Conservation (phyloP, 1,140 invertebrate genomes). For the Drosophila leontia region DNA sequence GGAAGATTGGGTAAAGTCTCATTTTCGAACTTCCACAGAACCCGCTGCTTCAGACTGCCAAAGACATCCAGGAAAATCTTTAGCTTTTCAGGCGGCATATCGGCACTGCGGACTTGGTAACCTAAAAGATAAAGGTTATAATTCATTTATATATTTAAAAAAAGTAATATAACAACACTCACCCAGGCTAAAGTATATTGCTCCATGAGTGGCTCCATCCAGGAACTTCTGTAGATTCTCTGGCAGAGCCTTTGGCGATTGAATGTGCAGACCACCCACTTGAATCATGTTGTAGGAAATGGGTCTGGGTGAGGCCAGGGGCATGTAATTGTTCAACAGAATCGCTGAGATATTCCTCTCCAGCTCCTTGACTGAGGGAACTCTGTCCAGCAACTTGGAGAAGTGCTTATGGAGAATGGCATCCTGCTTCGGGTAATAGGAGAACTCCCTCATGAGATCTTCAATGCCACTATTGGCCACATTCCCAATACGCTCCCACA, state of each 20-base stretch:
- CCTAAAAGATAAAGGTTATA: neutral
- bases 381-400: slow-evolving; percentile 29
- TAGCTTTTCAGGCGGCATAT: slow-evolving; percentile 85
- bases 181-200: slow-evolving; percentile 87
- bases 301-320: slow-evolving; percentile 84
- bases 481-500: slow-evolving; percentile 81
- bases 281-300: slow-evolving; percentile 85
- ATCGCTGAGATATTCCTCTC: slow-evolving; percentile 86
- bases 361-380: slow-evolving; percentile 85
- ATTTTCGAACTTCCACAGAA: slow-evolving; percentile 88
- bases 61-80: slow-evolving; percentile 86
- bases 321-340: slow-evolving; percentile 85
- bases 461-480: slow-evolving; percentile 40
- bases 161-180: neutral
- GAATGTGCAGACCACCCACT: slow-evolving; percentile 86
- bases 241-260: slow-evolving; percentile 76
- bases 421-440: slow-evolving; percentile 70
- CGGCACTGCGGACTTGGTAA: slow-evolving; percentile 21
- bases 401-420: slow-evolving; percentile 70
- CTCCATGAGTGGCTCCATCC: slow-evolving; percentile 85
- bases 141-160: neutral
- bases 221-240: slow-evolving; percentile 71
- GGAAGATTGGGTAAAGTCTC: slow-evolving; percentile 85
- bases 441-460: slow-evolving; percentile 45
- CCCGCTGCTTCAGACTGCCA: slow-evolving; percentile 85